A percentile compares a stretch with the other conserved stretches of the same genome.
These are phyloP conservation scores for Mus spicilegus DNA, from an alignment of 2,113 vertebrate genomes.

Conservation along the genomic window DNA sequence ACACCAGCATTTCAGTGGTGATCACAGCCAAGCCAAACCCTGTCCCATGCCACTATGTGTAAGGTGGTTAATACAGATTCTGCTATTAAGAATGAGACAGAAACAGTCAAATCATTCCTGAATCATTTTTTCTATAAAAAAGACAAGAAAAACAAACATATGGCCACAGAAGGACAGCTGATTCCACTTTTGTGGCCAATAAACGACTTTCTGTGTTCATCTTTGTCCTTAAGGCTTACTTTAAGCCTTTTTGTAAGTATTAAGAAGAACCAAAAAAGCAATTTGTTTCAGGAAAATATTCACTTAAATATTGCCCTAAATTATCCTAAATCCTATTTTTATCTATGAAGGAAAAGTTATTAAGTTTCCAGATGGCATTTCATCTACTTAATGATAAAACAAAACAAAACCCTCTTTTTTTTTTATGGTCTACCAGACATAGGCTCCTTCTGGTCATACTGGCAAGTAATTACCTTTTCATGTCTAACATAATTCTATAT, in stretches of 20 bases:
- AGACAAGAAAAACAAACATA: neutral
- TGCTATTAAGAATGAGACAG: conserved; percentile 32
- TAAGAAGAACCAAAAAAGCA: conserved; percentile 22
- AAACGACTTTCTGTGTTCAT: neutral
- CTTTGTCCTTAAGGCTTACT: conserved; percentile 49
- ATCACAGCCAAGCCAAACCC: neutral
- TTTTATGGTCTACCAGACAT: conserved; percentile 46
- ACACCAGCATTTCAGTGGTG: neutral
- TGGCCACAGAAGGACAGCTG: neutral
- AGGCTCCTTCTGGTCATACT: conserved; percentile 51
- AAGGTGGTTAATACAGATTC: neutral
- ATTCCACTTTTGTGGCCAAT: conserved; percentile 44
- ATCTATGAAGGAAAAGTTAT: neutral
- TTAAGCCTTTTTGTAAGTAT: conserved; percentile 48
- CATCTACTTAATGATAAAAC: conserved; percentile 44
- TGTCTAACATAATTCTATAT: conserved; percentile 65
- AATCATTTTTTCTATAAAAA: conserved; percentile 12
- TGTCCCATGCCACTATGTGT: neutral
- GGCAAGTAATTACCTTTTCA: conserved; percentile 76
- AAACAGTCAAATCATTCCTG: conserved; percentile 47
- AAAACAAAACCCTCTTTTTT: conserved; percentile 33
- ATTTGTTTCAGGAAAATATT: conserved; percentile 57
- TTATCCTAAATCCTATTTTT: conserved; percentile 62
- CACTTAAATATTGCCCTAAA: conserved; percentile 35
- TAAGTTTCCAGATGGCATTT: conserved; percentile 59